Conservation (phyloP, 2,888 invertebrate genomes). For the Nymphalis polychloros region DNA sequence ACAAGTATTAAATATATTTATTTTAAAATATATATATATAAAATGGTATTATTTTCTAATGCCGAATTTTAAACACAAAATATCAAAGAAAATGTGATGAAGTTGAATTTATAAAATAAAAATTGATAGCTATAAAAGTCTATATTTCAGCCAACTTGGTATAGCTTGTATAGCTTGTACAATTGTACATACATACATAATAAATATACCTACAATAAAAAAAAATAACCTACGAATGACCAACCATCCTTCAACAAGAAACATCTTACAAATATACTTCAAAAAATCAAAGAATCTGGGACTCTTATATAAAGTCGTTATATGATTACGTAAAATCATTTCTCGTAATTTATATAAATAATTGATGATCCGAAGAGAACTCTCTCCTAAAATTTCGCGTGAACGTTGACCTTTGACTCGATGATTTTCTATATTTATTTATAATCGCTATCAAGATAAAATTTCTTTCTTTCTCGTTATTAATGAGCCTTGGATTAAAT, state of each 20-base stretch:
- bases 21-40: no score
- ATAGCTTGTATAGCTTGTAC: no score
- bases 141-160: no score
- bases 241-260: not conserved
- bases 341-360: constrained; percentile 9
- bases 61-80: no score
- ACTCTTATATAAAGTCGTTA: constrained; percentile 27
- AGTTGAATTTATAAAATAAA: no score
- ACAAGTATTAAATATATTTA: no score
- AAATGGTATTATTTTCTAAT: no score
- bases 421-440: constrained; percentile 7
- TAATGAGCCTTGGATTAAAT: not conserved
- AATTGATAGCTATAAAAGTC: no score
- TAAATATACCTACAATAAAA: no score
- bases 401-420: not conserved
- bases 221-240: no score
- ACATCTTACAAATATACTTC: not conserved
- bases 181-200: no score
- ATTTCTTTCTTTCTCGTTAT: constrained; percentile 3
- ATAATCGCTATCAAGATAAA: constrained; percentile 5
- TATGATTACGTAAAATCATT: constrained; percentile 25
- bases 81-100: no score
- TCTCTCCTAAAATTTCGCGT: constrained; percentile 2
- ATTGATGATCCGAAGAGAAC: constrained; percentile 6
- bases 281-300: constrained; percentile 9